Base-by-base conservation (phyloP, 2,797 vertebrate species). In the Sebastes nivosus region DNA sequence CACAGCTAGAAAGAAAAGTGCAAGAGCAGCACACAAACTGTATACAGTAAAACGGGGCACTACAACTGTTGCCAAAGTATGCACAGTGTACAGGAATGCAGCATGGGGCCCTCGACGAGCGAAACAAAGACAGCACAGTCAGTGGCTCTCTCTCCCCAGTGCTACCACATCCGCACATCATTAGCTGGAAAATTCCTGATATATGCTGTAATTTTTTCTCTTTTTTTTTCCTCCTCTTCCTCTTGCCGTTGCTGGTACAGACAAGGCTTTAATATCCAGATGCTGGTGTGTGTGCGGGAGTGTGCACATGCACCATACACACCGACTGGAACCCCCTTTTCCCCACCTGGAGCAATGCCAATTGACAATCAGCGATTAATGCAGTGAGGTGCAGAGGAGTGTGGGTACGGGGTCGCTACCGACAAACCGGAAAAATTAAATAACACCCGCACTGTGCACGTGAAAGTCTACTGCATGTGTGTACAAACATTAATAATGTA, bases 171-270 rank as follows among this genome's bases (percentile, higher is more conserved):
- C 98, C 98, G 97, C 97, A 98, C 97, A 98, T 99, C 98, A 97
- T 99, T 99, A 99, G 97, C 95, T 96, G 97, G 98, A 99, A 99
- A 99, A 99, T 99, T 99, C 98, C 98, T 98, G 97, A 98, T 99
- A 98, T 97, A 99, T 99, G 98, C 97, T 96, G 98, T 99, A 96
- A 99, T 97, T 99, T 97, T 96, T 97, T 96, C 69, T 72, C 24
- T 57, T 68, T 55, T 61, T 67, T 24, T 9, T 29, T 11, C 64
- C 64, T 75, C 77, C 67, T 80, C 80, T 82, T 87, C 82, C 86
- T 88, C 83, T 84, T 82, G 67, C 89, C 69, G 12, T 81, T 92
- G 93, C 94, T 95, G 95, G 95, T 96, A 96, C 95, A 97, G 96
- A 96, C 95, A 93, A 94, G 92, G 94, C 95, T 96, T 97, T 96